These are phyloP conservation scores for Spialia ferax DNA, from an alignment of 2,888 invertebrate species.

Conservation along the genomic window DNA sequence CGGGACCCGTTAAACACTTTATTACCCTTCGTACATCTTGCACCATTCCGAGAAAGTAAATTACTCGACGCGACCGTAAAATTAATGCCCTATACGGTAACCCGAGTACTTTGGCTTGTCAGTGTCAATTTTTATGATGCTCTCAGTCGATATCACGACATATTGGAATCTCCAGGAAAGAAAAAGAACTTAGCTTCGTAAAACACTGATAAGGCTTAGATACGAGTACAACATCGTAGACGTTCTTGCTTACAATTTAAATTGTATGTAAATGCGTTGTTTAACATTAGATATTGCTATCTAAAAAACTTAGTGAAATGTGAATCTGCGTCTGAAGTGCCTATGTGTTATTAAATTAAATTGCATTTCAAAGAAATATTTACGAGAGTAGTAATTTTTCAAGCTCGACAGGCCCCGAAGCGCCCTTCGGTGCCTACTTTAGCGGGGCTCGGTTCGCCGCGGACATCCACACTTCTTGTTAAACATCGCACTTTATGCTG, in stretches of 20 bases:
- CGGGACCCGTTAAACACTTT: slow-evolving; percentile 73
- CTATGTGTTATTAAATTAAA: slow-evolving; percentile 73
- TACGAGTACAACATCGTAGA: slow-evolving; percentile 43
- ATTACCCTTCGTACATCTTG: slow-evolving; percentile 76
- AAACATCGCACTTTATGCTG: slow-evolving; percentile 22
- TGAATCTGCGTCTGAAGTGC: slow-evolving; percentile 45
- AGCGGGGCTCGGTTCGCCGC: slow-evolving; percentile 45
- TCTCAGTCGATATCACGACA: slow-evolving; percentile 67
- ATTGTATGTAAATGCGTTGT: slow-evolving; percentile 31
- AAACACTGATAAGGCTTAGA: slow-evolving; percentile 39
- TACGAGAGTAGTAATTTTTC: slow-evolving; percentile 78
- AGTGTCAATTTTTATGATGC: slow-evolving; percentile 80
- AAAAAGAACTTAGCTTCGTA: slow-evolving; percentile 48
- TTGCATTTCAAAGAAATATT: slow-evolving; percentile 77
- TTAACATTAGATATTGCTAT: slow-evolving; percentile 27
- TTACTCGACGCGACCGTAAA: slow-evolving; percentile 78
- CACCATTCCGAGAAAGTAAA: slow-evolving; percentile 81
- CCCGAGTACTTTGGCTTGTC: slow-evolving; percentile 74
- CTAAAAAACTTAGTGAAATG: slow-evolving; percentile 41
- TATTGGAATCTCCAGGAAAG: slow-evolving; percentile 50
- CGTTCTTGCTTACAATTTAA: slow-evolving; percentile 47
- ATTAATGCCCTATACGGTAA: slow-evolving; percentile 79
- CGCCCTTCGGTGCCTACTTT: slow-evolving; percentile 56
- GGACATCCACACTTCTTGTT: slow-evolving; percentile 40
- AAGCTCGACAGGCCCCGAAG: slow-evolving; percentile 67